These are phyloP conservation scores for Congeria kusceri DNA, from an alignment of 2,888 invertebrate species.

Conservation along the genomic window DNA sequence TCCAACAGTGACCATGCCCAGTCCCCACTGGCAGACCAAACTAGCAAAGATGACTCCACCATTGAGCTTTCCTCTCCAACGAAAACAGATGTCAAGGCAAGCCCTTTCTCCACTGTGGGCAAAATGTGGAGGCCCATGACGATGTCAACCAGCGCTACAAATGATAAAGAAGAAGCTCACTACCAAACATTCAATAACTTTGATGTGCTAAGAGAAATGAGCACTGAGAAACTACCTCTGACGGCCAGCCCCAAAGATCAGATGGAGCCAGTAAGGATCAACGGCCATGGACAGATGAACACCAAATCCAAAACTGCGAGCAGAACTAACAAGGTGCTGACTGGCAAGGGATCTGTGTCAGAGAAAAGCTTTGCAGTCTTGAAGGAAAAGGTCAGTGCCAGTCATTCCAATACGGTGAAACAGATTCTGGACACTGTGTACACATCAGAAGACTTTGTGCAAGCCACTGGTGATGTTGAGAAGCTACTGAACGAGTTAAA, in stretches of 20 bases:
- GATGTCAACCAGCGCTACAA: constrained; percentile 64
- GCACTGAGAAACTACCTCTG: constrained; percentile 23
- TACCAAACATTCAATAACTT: constrained; percentile 65
- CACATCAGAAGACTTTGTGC: constrained; percentile 69
- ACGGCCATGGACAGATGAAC: constrained; percentile 16
- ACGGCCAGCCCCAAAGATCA: constrained; percentile 5
- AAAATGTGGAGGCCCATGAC: constrained; percentile 79
- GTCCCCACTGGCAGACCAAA: constrained; percentile 27
- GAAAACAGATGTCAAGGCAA: constrained; percentile 64
- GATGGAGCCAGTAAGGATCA: constrained; percentile 17
- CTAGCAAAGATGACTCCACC: constrained; percentile 70
- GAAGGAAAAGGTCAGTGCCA: constrained; percentile 69
- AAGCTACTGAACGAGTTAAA: constrained; percentile 85
- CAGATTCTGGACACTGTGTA: constrained; percentile 72
- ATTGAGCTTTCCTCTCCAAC: constrained; percentile 44
- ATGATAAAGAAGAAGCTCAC: constrained; percentile 55
- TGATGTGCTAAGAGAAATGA: constrained; percentile 68
- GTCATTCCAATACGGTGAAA: constrained; percentile 73
- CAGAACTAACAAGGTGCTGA: background rate
- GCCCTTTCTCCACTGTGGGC: constrained; percentile 76
- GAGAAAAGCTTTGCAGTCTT: constrained; percentile 74
- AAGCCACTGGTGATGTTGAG: constrained; percentile 76
- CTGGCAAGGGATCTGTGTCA: constrained; percentile 49
- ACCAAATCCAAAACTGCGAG: background rate
- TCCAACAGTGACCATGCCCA: constrained; percentile 10